Conservation (phyloP, 2,888 invertebrate genomes). For the Athrips mouffetella region DNA sequence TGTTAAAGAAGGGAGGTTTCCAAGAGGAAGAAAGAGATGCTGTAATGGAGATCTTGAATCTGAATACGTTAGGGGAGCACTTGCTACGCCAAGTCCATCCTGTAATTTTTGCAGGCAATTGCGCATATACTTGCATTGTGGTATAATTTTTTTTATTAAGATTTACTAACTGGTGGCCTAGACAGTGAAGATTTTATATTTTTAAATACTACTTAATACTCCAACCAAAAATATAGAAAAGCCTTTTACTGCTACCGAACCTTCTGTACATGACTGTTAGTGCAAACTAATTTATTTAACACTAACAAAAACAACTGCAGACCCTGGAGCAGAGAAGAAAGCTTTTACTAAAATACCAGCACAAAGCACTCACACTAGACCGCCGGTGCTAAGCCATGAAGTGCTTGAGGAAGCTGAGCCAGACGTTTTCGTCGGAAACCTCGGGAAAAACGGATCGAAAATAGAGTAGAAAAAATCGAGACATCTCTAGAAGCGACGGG, state of each 20-base stretch:
- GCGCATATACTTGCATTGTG: too few species aligned
- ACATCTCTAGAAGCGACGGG: slow-evolving; percentile 67
- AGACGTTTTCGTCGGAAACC: slow-evolving; percentile 66
- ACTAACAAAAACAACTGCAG: background rate
- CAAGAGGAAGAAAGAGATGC: slow-evolving; percentile 21
- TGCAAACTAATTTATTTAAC: background rate
- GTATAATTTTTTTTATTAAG: too few species aligned
- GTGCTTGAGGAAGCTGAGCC: slow-evolving; percentile 60
- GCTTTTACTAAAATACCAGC: slow-evolving; percentile 30
- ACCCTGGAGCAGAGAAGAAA: slow-evolving; percentile 16
- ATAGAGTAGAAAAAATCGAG: slow-evolving; percentile 74
- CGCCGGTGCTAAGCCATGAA: slow-evolving; percentile 52
- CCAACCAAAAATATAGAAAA: too few species aligned
- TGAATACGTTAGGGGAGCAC: slow-evolving; percentile 9
- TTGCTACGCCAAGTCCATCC: too few species aligned
- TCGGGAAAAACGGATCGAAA: slow-evolving; percentile 69
- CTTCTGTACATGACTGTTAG: background rate
- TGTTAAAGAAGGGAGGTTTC: slow-evolving; percentile 30
- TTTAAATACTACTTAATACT: background rate
- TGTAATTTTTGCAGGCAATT: too few species aligned
- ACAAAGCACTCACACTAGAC: slow-evolving; percentile 35
- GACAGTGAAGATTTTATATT: background rate
- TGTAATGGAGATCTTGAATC: slow-evolving; percentile 35
- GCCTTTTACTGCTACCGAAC: too few species aligned
- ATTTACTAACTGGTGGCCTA: too few species aligned